A percentile compares a stretch with the other conserved stretches of the same genome.
phyloP scores from a whole-genome alignment of 2,888 invertebrate species.

The Oscheius sp. region DNA sequence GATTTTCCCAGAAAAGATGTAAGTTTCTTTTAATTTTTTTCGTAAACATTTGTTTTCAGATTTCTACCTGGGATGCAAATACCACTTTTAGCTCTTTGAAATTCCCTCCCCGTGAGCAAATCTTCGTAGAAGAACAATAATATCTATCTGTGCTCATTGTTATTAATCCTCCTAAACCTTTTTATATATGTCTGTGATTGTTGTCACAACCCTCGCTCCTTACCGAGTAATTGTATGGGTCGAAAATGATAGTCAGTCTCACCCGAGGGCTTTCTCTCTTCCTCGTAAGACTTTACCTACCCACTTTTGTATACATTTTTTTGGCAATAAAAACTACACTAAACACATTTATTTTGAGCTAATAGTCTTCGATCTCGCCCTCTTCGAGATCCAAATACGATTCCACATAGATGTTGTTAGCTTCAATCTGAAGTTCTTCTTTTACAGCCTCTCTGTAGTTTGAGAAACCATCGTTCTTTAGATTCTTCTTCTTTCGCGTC shows the following conservation, averaged over 20 bases:
- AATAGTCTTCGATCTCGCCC: neutral
- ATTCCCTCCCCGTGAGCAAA: conserved; percentile 85
- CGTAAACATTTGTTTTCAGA: conserved; percentile 73
- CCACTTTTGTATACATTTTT: neutral
- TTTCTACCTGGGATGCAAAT: conserved; percentile 81
- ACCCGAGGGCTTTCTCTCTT: neutral
- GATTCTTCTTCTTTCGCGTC: neutral
- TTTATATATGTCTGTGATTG: neutral
- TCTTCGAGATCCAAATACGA: neutral
- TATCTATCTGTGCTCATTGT: neutral
- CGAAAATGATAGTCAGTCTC: neutral
- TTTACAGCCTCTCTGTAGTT: too few species aligned
- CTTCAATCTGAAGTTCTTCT: neutral
- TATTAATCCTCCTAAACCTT: neutral
- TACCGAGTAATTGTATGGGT: conserved; percentile 10
- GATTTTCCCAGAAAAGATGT: conserved; percentile 66
- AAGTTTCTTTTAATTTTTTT: conserved; percentile 18
- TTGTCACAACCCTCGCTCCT: neutral
- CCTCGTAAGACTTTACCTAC: conserved; percentile 1
- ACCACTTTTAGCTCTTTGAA: conserved; percentile 84
- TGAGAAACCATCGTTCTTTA: neutral
- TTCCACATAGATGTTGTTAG: neutral
- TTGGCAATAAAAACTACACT: neutral
- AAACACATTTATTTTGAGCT: too few species aligned
- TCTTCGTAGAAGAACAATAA: conserved; percentile 2